Base-by-base conservation (phyloP, 2,888 invertebrate species). In the Leptinotarsa haldemani region DNA sequence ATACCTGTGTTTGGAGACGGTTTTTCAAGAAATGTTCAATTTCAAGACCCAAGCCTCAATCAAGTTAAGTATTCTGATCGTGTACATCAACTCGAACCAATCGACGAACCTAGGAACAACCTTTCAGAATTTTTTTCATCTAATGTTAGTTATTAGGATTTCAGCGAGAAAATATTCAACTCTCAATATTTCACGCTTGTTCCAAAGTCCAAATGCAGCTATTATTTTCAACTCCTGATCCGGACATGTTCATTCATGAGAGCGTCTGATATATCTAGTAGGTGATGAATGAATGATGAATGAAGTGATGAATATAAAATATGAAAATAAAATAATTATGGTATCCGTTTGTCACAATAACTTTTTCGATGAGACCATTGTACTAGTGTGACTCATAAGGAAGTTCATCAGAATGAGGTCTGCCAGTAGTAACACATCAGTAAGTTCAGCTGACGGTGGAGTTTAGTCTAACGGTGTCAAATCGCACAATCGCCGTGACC, bases 11-110 rank as follows among this genome's bases (percentile, higher is more conserved):
- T 90, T 99, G 99, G 75, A 99, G 93, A 88, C 99, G 95, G 79
- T 99, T 94, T 90, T 99, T 99, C 91, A 99, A 94, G 92, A 99
- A 99, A 91, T 99, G 99, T 89, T 99, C 99, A 84, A 98, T 96
- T 89, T 98, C 97, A 83, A 99, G 91, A 90, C 99, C 99, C 86
- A 99, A 92, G 82, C 99, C 99, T 85, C 99, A 99, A 99, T 99
- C 99, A 84, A 99, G 97, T 90, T 99, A 99, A 99, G 97, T 94
- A 82, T 94, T 92, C 88, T 99, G 99, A 84, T 98, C 97, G 87
- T 99, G 90, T 78, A 99, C 99, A 83, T 99, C 99, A 83, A 99
- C 97, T 82, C 98, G 94, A 73, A 99, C 99, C 83, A 99, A 90
- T 88, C 99, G 96, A 90, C 99, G 95, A 83, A 99, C 99, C 99